Evolutionary conservation across 2,113 vertebrate genomes (phyloP).

Genomic region (Thryonomys swinderianus): DNA sequence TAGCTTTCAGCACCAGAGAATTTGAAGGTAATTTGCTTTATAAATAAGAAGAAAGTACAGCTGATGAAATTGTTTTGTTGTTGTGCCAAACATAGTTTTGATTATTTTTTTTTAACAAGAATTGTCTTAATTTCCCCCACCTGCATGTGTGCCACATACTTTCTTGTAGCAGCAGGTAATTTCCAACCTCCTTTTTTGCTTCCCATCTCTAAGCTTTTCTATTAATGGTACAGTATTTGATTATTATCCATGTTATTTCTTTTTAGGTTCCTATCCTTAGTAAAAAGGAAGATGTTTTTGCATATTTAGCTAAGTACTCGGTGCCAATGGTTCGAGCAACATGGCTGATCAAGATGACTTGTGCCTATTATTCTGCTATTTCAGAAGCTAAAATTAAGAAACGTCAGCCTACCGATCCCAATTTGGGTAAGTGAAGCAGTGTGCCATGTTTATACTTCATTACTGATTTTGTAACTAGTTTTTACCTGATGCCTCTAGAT

Average conservation of each 20-base stretch:
- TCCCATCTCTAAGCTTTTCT: neutral
- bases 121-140: neutral
- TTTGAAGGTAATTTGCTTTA: constrained; percentile 23
- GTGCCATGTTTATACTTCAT: neutral
- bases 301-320: constrained; percentile 88
- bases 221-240: neutral
- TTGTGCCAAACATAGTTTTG: neutral
- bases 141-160: neutral
- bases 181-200: neutral
- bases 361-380: constrained; percentile 89
- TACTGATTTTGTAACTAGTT: neutral
- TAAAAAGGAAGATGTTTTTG: constrained; percentile 90
- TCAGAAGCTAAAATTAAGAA: constrained; percentile 91
- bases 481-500: neutral
- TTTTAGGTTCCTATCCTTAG: constrained; percentile 90
- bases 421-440: constrained; percentile 84
- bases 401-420: constrained; percentile 86
- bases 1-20: constrained; percentile 21
- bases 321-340: constrained; percentile 88
- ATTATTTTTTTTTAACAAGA: constrained; percentile 27
- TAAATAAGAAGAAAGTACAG: constrained; percentile 20
- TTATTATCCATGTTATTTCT: constrained; percentile 9
- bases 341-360: constrained; percentile 90
- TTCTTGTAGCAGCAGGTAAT: neutral
- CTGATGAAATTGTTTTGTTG: constrained; percentile 1